phyloP scores from a whole-genome alignment of 1,140 invertebrate genomes.

The Heliconius nattereri region DNA sequence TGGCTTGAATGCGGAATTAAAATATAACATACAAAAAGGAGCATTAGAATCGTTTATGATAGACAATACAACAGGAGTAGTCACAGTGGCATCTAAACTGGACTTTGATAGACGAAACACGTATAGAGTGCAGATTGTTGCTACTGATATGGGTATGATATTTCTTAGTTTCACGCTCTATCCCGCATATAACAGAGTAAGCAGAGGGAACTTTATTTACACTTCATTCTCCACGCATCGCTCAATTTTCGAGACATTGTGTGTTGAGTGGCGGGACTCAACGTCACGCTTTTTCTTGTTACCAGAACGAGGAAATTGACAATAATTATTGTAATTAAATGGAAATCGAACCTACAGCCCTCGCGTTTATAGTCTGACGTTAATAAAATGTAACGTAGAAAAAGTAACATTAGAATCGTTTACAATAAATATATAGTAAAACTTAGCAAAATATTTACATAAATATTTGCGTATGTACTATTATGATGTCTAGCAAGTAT shows the following conservation, averaged over 20 bases:
- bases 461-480: too few species aligned
- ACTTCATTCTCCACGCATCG: neutral
- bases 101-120: slow-evolving; percentile 91
- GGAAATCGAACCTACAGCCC: too few species aligned
- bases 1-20: slow-evolving; percentile 90
- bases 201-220: neutral
- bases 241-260: too few species aligned
- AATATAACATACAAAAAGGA: slow-evolving; percentile 91
- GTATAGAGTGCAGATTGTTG: slow-evolving; percentile 90
- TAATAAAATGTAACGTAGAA: slow-evolving; percentile 89
- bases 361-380: too few species aligned
- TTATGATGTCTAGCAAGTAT: too few species aligned
- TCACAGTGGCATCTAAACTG: slow-evolving; percentile 89
- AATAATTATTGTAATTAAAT: too few species aligned
- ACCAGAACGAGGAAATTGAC: too few species aligned
- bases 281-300: too few species aligned
- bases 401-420: slow-evolving; percentile 94
- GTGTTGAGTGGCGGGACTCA: too few species aligned
- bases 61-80: slow-evolving; percentile 87
- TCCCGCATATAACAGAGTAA: too few species aligned
- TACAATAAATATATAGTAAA: slow-evolving; percentile 82
- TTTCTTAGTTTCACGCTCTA: neutral
- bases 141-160: slow-evolving; percentile 87
- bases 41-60: slow-evolving; percentile 92
- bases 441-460: too few species aligned